Conservation (phyloP, 2,113 vertebrate genomes). For the Ancistrus triradiatus region DNA sequence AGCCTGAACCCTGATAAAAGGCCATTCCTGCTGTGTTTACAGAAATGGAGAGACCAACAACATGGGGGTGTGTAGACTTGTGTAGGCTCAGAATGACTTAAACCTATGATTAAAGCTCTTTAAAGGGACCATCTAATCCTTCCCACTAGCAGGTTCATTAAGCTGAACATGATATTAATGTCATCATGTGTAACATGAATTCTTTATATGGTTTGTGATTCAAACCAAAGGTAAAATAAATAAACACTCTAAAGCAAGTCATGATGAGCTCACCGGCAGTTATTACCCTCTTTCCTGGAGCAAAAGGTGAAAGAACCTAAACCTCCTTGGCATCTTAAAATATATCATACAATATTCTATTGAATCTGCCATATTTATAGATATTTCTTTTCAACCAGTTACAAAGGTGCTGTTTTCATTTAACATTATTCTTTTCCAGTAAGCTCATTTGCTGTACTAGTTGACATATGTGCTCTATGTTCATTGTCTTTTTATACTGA, state of each 20-base stretch:
- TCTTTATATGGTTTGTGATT: constrained; percentile 36
- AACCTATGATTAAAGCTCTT: constrained; percentile 35
- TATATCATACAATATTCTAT: too few relatives aligned
- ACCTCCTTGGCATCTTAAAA: too few relatives aligned
- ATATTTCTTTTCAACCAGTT: neutral
- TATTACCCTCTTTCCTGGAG: neutral
- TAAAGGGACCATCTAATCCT: constrained; percentile 30
- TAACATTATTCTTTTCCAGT: too few relatives aligned
- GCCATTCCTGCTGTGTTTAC: constrained; percentile 10
- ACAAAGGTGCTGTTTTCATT: neutral
- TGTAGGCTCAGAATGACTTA: constrained; percentile 37
- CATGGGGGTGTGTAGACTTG: constrained; percentile 23
- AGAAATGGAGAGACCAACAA: constrained; percentile 6
- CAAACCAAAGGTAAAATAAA: constrained; percentile 11
- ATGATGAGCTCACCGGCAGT: neutral
- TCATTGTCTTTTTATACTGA: too few relatives aligned
- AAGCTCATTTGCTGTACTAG: too few relatives aligned
- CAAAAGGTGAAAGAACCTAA: too few relatives aligned
- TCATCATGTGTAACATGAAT: constrained; percentile 12
- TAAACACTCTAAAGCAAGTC: neutral
- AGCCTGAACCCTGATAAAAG: constrained; percentile 6
- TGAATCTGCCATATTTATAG: too few relatives aligned
- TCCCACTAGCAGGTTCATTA: constrained; percentile 37
- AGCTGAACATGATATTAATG: constrained; percentile 28
- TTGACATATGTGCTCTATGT: too few relatives aligned